Evolutionary conservation across 2,888 invertebrate species (phyloP).

Genomic region (Galerucella pusilla): DNA sequence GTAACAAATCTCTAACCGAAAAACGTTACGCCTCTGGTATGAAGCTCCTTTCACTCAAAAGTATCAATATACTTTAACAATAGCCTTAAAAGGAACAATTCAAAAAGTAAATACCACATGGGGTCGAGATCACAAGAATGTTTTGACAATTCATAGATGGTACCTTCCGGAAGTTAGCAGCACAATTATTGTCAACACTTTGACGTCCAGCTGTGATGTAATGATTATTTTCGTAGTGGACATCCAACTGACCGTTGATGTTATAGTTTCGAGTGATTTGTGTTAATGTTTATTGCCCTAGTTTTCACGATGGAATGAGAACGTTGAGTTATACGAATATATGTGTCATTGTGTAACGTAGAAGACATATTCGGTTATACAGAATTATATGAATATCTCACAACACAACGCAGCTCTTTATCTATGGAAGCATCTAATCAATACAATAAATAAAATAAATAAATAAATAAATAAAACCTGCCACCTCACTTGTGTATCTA

Average conservation of each 20-base stretch:
- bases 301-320: conserved; percentile 10
- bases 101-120: conserved; percentile 51
- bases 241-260: conserved; percentile 41
- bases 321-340: neutral
- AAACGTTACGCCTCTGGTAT: neutral
- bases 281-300: conserved; percentile 43
- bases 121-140: conserved; percentile 47
- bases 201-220: conserved; percentile 58
- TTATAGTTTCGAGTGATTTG: conserved; percentile 44
- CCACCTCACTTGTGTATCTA: no score
- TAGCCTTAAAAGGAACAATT: conserved; percentile 37
- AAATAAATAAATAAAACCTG: no score
- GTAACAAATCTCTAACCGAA: no score
- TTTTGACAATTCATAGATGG: conserved; percentile 50
- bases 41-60: conserved; percentile 2
- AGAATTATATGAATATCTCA: no score
- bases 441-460: no score
- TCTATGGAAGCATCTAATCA: no score
- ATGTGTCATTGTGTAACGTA: neutral
- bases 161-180: conserved; percentile 55
- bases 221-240: conserved; percentile 52
- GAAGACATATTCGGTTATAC: neutral
- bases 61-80: conserved; percentile 36
- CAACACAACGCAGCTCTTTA: no score
- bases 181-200: conserved; percentile 62